A percentile compares a stretch with the other conserved stretches of the same genome.
phyloP scores from a whole-genome alignment of 2,888 invertebrate species.

The Lochmaea capreae region DNA sequence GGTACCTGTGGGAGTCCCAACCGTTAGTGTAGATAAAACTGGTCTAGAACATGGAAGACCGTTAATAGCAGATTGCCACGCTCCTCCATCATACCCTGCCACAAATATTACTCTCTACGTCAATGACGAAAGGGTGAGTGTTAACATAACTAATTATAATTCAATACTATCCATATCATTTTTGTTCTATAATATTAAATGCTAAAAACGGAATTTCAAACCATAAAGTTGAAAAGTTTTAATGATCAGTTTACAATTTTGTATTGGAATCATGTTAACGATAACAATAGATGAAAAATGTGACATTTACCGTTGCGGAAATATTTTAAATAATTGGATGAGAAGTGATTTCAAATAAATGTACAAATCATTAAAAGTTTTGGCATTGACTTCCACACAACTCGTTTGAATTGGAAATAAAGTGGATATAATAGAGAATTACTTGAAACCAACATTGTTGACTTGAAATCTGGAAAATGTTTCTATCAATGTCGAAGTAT shows the following conservation, averaged over 20 bases:
- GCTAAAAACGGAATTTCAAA: background rate
- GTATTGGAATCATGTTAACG: background rate
- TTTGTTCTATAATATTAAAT: background rate
- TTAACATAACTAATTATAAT: background rate
- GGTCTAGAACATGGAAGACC: constrained; percentile 72
- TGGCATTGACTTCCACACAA: no score
- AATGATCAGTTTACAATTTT: background rate
- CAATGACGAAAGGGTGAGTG: constrained; percentile 70
- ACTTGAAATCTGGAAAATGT: no score
- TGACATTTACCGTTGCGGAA: background rate
- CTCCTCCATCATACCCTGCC: constrained; percentile 72
- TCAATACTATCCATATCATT: background rate
- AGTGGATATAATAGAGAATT: no score
- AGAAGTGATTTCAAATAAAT: background rate
- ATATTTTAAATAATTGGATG: background rate
- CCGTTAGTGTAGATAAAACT: constrained; percentile 70
- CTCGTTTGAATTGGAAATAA: no score
- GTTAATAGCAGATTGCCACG: constrained; percentile 71
- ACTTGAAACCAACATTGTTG: no score
- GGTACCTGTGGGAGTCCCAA: constrained; percentile 71
- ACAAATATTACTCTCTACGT: constrained; percentile 75
- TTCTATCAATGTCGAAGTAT: no score
- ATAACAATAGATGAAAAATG: background rate
- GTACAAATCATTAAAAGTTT: background rate
- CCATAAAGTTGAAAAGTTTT: background rate